A percentile compares a stretch with the other conserved stretches of the same genome.
Evolutionary conservation across 2,797 vertebrate genomes (phyloP).

Genomic region (Pangasius larnaudii): DNA sequence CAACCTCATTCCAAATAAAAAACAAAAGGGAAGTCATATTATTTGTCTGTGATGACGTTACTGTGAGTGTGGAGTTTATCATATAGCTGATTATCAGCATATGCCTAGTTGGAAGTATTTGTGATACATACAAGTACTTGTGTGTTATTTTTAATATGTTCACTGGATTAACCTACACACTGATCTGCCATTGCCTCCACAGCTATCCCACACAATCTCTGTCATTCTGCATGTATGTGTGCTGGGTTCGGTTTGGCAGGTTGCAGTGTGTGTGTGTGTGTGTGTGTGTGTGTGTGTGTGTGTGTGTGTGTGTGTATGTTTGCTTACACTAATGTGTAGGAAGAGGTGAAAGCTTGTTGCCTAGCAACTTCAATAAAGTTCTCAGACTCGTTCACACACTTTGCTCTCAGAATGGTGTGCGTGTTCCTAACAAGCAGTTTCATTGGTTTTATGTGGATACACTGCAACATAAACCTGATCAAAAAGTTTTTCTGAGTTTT

Average conservation of each 20-base stretch:
- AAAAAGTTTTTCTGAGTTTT: not conserved
- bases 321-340: conserved; percentile 65
- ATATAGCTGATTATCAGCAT: not conserved
- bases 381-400: conserved; percentile 33
- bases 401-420: conserved; percentile 7
- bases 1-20: not conserved
- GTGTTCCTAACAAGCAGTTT: not conserved
- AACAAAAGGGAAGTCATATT: not conserved
- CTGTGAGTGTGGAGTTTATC: not conserved
- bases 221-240: conserved; percentile 29
- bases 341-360: conserved; percentile 75
- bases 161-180: conserved; percentile 38
- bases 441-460: not conserved
- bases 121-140: not conserved
- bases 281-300: conserved; percentile 44
- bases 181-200: conserved; percentile 38
- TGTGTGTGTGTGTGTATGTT: conserved; percentile 47
- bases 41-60: not conserved
- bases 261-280: not conserved
- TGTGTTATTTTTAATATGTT: conserved; percentile 7
- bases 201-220: conserved; percentile 48
- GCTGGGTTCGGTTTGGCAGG: conserved; percentile 1
- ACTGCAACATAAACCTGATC: not conserved
- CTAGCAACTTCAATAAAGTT: conserved; percentile 68
- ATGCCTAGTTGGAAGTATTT: not conserved